Conservation (phyloP, 2,888 invertebrate species). For the Nomada flava region DNA sequence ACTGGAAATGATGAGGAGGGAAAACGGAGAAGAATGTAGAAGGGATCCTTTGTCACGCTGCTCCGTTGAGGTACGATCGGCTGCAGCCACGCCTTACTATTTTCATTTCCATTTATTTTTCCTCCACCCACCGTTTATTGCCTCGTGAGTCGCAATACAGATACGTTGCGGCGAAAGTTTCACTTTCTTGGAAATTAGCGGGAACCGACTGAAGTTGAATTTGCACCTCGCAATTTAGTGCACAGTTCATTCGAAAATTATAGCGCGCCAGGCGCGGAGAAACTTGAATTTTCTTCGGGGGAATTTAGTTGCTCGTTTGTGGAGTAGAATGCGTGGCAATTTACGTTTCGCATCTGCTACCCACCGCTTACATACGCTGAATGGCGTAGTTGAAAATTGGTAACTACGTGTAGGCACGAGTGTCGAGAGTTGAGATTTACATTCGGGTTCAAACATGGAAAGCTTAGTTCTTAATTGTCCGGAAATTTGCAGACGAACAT, state of each 20-base stretch:
- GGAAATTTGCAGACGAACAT: neutral
- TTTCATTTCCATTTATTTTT: conserved; percentile 37
- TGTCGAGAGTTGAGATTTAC: neutral
- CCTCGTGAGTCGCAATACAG: neutral
- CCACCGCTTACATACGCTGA: neutral
- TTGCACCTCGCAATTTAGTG: neutral
- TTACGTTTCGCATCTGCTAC: neutral
- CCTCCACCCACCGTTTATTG: neutral
- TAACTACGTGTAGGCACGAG: neutral
- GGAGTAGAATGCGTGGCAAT: neutral
- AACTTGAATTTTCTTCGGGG: neutral
- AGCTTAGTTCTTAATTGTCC: neutral
- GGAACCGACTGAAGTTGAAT: neutral
- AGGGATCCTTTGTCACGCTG: conserved; percentile 26
- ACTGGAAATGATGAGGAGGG: neutral
- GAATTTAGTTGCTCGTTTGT: neutral
- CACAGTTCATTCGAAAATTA: neutral
- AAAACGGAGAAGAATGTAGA: conserved; percentile 28
- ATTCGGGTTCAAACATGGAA: neutral
- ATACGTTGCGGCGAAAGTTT: neutral
- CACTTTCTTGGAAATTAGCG: neutral
- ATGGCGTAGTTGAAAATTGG: neutral
- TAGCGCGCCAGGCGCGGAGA: neutral
- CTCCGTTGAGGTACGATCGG: conserved; percentile 29
- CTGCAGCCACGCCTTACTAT: conserved; percentile 47